Percentiles rank a stretch among this genome's conserved stretches.
phyloP scores from a whole-genome alignment of 2,888 invertebrate genomes.

The Neocrepidodera transversa region DNA sequence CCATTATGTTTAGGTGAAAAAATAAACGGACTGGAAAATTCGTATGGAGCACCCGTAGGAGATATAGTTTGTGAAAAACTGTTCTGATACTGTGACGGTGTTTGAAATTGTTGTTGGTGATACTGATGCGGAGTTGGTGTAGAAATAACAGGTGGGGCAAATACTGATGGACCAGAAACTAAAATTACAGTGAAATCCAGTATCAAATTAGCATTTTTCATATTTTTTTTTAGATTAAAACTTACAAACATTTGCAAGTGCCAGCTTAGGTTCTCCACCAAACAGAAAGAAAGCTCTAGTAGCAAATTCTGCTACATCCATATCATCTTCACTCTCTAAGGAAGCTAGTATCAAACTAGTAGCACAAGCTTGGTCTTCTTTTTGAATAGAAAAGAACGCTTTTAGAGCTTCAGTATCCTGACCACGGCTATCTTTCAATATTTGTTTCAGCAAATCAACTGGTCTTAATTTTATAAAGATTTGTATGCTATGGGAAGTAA shows the following conservation, averaged over 20 bases:
- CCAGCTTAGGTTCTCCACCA: slow-evolving; percentile 76
- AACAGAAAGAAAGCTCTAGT: slow-evolving; percentile 91
- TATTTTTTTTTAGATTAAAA: too few species aligned
- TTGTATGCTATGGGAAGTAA: slow-evolving; percentile 89
- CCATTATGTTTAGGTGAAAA: slow-evolving; percentile 91
- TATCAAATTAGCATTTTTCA: too few species aligned
- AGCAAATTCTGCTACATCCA: slow-evolving; percentile 84
- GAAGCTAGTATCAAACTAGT: slow-evolving; percentile 88
- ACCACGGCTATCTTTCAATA: slow-evolving; percentile 83
- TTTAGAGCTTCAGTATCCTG: slow-evolving; percentile 86
- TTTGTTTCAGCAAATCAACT: slow-evolving; percentile 83
- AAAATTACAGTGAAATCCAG: too few species aligned
- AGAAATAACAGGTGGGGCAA: slow-evolving; percentile 58
- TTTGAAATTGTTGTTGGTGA: slow-evolving; percentile 35
- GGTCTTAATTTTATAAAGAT: slow-evolving; percentile 85
- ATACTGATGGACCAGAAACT: slow-evolving; percentile 47
- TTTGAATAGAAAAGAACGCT: slow-evolving; percentile 82
- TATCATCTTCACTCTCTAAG: slow-evolving; percentile 67
- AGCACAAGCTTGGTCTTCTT: slow-evolving; percentile 86
- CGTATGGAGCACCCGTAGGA: slow-evolving; percentile 40
- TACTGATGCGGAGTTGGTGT: slow-evolving; percentile 52
- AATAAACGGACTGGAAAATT: slow-evolving; percentile 46
- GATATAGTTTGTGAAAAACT: slow-evolving; percentile 40
- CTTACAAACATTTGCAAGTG: slow-evolving; percentile 49
- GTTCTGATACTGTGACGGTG: slow-evolving; percentile 29